Base-by-base conservation (phyloP, 2,797 vertebrate species). In the Rhabdophis nuchalis region DNA sequence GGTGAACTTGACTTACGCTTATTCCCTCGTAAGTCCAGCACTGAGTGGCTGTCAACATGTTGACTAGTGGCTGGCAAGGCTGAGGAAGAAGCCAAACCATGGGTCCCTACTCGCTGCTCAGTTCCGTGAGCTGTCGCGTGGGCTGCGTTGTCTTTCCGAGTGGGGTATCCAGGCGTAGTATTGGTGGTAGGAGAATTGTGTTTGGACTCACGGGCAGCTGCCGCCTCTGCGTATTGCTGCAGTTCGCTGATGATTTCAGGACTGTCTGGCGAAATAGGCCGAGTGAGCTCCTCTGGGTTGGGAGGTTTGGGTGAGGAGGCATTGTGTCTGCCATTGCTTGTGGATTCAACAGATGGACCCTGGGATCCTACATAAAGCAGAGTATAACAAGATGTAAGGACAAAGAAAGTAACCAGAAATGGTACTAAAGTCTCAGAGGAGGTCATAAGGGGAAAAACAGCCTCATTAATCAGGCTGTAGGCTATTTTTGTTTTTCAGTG, bases 171-270 rank as follows among this genome's bases (percentile, higher is more conserved):
- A 36, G 95, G 97, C 0, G 92, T 2, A 0, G 95, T 1, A 1
- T 89, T 93, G 94, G 94, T 91, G 95, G 96, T 97, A 29, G 97
- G 97, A 89, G 97, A 97, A 92, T 93, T 93, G 96, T 98, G 97
- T 20, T 89, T 92, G 9, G 97, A 93, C 91, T 98, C 97, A 0
- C 98, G 97, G 5, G 97, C 97, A 0, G 97, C 97, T 0, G 98
- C 96, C 3, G 98, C 97, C 85, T 98, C 98, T 0, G 98, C 97
- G 14, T 99, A 99, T 96, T 98, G 98, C 96, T 98, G 98, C 96
- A 99, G 97, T 97, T 99, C 99, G 2, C 98, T 96, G 96, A 99
- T 98, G 94, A 99, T 98, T 97, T 99, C 98, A 0, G 98, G 98
- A 96, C 98, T 99, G 95, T 99, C 97, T 0, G 99, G 99, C 93